These are phyloP conservation scores for human DNA, from an alignment of 2,113 vertebrate genomes.

Conservation along the genomic window GRCh38 chr12:132987501-132988000, in stretches of 20 bases:
- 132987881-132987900: background rate
- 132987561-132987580: no score
- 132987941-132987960: background rate
- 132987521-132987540: no score
- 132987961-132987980: background rate
- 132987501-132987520: background rate
- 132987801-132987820: background rate
- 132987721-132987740: background rate
- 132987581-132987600: background rate
- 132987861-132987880: background rate
- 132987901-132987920: background rate
- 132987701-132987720: background rate
- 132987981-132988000: background rate
- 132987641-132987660: background rate
- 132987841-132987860: background rate
- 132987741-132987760: background rate
- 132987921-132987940: no score
- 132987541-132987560: no score
- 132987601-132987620: background rate
- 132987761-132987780: background rate
- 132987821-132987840: background rate
- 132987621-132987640: background rate
- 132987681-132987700: background rate
- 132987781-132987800: no score
- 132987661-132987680: background rate